Evolutionary conservation across 2,888 invertebrate genomes (phyloP).

Genomic region (Sinelater perroti): DNA sequence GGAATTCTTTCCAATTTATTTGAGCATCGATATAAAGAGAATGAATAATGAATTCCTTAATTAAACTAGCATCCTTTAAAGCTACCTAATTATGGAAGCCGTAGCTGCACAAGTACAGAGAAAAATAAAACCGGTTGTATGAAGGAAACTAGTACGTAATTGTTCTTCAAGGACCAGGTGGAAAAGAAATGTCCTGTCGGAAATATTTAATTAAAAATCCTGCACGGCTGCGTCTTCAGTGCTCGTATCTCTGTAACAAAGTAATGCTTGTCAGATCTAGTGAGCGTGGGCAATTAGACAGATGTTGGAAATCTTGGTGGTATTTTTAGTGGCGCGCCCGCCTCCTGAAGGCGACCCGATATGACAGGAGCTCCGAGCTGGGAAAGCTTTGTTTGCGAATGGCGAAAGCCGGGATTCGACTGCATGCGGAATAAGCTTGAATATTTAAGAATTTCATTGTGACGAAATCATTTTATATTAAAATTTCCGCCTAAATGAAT

Average conservation of each 20-base stretch:
- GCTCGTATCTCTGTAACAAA: constrained; percentile 33
- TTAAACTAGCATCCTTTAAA: too few species aligned
- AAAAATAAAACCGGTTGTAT: too few species aligned
- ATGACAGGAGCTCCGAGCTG: constrained; percentile 26
- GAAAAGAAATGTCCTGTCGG: constrained; percentile 16
- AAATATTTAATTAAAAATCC: constrained; percentile 33
- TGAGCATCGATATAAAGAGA: too few species aligned
- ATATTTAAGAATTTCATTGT: constrained; percentile 36
- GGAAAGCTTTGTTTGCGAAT: constrained; percentile 31
- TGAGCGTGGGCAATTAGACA: constrained; percentile 36
- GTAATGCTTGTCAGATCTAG: constrained; percentile 29
- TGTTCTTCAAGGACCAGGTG: constrained; percentile 5
- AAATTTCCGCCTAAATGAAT: constrained; percentile 36
- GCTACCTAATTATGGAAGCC: too few species aligned
- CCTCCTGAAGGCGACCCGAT: constrained; percentile 18
- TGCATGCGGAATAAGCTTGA: constrained; percentile 33
- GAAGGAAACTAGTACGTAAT: too few species aligned
- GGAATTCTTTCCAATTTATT: too few species aligned
- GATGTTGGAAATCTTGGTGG: constrained; percentile 31
- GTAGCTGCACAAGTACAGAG: too few species aligned
- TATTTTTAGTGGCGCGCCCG: constrained; percentile 31
- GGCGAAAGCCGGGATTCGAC: constrained; percentile 23
- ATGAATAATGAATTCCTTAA: too few species aligned
- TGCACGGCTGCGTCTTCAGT: constrained; percentile 22
- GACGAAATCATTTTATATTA: constrained; percentile 37